phyloP scores from a whole-genome alignment of 2,797 vertebrate species.

The Odontamblyopus lacepedii region DNA sequence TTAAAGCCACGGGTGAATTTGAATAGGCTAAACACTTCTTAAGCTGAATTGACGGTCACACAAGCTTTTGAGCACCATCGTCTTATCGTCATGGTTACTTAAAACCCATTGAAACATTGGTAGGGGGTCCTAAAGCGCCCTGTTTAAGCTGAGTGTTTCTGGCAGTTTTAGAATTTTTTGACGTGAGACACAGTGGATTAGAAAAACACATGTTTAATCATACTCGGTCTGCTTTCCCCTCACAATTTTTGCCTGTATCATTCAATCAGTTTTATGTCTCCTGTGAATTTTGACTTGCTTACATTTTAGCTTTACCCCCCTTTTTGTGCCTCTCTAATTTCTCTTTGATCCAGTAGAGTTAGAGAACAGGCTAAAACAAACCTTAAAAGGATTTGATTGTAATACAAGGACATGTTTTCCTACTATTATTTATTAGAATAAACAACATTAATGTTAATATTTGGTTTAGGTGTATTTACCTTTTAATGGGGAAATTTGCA shows the following conservation, averaged over 20 bases:
- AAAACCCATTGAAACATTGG: conserved; percentile 64
- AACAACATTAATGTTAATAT: neutral
- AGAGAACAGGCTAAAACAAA: neutral
- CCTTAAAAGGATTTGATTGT: neutral
- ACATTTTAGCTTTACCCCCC: neutral
- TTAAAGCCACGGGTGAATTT: conserved; percentile 16
- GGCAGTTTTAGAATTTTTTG: conserved; percentile 66
- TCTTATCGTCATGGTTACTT: conserved; percentile 65
- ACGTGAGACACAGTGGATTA: conserved; percentile 60
- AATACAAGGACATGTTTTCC: neutral
- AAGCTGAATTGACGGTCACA: conserved; percentile 44
- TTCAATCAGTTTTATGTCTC: conserved; percentile 38
- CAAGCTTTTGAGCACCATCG: conserved; percentile 47
- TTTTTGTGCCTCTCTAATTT: neutral
- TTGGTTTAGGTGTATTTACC: neutral
- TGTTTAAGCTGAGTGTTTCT: conserved; percentile 65
- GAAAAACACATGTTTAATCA: conserved; percentile 47
- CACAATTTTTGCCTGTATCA: conserved; percentile 28
- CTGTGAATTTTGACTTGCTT: conserved; percentile 21
- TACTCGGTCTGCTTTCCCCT: conserved; percentile 28
- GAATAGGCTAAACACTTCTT: conserved; percentile 40
- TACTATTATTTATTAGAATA: neutral
- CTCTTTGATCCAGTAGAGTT: neutral
- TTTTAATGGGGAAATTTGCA: neutral
- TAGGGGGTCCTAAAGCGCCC: conserved; percentile 59